Conservation (phyloP, 2,888 invertebrate species). For the Oxytorus armatus region DNA sequence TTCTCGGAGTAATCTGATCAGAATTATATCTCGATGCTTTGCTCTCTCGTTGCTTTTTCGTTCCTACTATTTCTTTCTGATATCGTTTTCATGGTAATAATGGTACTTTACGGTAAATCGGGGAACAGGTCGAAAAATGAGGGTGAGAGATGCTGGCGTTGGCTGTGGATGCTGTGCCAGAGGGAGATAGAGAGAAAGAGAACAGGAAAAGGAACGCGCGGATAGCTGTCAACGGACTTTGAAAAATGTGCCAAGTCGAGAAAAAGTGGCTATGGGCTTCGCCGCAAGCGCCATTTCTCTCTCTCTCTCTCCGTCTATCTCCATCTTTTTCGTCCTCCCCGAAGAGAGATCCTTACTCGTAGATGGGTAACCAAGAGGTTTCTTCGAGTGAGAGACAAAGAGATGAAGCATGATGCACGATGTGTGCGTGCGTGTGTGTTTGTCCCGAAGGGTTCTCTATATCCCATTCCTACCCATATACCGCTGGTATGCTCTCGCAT, state of each 20-base stretch:
- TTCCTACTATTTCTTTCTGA: no score
- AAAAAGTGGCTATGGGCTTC: constrained; percentile 78
- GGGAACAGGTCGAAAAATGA: constrained; percentile 25
- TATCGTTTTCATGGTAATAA: constrained; percentile 7
- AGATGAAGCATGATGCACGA: constrained; percentile 31
- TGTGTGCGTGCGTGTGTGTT: neutral
- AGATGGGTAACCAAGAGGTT: neutral
- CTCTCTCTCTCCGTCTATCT: constrained; percentile 28
- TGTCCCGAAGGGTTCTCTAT: constrained; percentile 15
- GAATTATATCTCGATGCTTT: constrained; percentile 21
- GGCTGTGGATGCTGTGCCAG: constrained; percentile 35
- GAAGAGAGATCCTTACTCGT: constrained; percentile 14
- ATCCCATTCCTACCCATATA: no score
- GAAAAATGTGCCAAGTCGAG: constrained; percentile 82
- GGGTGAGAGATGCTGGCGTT: constrained; percentile 33
- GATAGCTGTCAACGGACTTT: constrained; percentile 81
- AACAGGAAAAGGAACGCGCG: constrained; percentile 61
- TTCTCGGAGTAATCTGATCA: neutral
- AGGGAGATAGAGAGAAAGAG: constrained; percentile 44
- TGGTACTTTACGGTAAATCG: neutral
- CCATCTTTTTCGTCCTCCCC: constrained; percentile 8
- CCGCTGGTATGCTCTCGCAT: no score
- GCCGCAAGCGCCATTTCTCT: constrained; percentile 77
- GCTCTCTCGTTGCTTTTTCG: neutral
- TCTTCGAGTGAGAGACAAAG: constrained; percentile 46